These are phyloP conservation scores for Neodiprion virginianus DNA, from an alignment of 1,140 invertebrate genomes.

Conservation along the genomic window DNA sequence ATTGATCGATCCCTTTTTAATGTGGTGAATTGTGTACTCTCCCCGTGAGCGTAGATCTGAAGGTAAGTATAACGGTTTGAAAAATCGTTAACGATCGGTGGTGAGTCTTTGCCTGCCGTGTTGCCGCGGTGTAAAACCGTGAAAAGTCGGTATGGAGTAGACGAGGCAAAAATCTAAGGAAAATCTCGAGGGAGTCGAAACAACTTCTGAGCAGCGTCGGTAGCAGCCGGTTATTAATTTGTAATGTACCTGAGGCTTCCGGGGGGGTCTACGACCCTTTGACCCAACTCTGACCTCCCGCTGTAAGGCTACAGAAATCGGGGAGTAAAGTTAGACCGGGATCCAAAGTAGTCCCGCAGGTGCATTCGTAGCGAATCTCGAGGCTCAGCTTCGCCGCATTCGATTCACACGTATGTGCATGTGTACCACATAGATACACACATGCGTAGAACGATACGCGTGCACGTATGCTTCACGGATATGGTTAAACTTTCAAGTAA, in stretches of 20 bases:
- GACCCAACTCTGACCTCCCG: constrained; percentile 3
- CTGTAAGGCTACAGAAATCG: neutral
- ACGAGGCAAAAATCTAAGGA: neutral
- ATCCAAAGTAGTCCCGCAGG: constrained; percentile 9
- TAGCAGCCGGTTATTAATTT: neutral
- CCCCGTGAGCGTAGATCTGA: neutral
- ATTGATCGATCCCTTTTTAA: no score
- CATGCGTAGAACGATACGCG: no score
- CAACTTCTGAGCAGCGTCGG: no score
- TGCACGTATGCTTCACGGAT: no score
- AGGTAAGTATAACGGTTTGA: neutral
- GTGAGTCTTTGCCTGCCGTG: neutral
- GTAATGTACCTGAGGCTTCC: neutral
- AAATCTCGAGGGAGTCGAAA: no score
- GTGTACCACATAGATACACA: no score
- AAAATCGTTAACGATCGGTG: neutral
- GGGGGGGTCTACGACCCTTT: neutral
- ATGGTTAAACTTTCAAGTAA: neutral
- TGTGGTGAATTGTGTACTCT: neutral
- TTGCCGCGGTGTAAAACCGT: neutral
- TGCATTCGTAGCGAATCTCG: constrained; percentile 18
- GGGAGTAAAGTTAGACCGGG: constrained; percentile 4
- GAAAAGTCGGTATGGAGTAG: neutral
- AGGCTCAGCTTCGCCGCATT: neutral
- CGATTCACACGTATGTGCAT: neutral